Evolutionary conservation across 2,888 invertebrate genomes (phyloP).

Genomic region (Troides helena): DNA sequence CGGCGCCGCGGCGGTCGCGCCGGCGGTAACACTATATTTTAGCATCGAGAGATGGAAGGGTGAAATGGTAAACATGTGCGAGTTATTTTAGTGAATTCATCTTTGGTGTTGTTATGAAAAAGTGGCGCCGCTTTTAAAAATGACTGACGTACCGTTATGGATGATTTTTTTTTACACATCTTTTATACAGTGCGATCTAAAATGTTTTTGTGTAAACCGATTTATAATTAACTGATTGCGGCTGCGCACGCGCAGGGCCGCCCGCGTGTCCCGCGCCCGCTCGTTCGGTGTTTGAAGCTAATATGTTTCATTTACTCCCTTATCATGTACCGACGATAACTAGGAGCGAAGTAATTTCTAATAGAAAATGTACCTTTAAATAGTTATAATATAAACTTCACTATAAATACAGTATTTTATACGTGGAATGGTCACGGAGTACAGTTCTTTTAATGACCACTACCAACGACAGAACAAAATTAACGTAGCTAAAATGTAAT

Average conservation of each 20-base stretch:
- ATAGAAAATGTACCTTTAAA: no score
- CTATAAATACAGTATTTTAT: no score
- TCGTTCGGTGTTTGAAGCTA: no score
- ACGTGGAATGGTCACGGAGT: no score
- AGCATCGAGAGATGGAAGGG: slow-evolving; percentile 74
- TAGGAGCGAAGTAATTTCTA: no score
- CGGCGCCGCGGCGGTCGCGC: slow-evolving; percentile 35
- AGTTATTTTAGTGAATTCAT: slow-evolving; percentile 77
- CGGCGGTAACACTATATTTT: slow-evolving; percentile 74
- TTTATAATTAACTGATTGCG: slow-evolving; percentile 23
- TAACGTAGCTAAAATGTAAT: no score
- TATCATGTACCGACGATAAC: no score
- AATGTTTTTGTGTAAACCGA: slow-evolving; percentile 34
- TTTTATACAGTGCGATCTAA: slow-evolving; percentile 38
- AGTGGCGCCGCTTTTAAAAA: slow-evolving; percentile 64
- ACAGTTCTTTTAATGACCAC: no score
- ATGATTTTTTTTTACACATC: slow-evolving; percentile 46
- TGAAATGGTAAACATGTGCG: slow-evolving; percentile 75
- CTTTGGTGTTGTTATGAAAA: slow-evolving; percentile 70
- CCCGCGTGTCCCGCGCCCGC: no score
- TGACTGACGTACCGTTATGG: slow-evolving; percentile 70
- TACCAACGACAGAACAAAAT: no score
- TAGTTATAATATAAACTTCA: no score
- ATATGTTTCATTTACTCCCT: no score
- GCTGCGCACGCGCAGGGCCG: not conserved